Base-by-base conservation (phyloP, 2,113 vertebrate species). In the Bucco capensis region DNA sequence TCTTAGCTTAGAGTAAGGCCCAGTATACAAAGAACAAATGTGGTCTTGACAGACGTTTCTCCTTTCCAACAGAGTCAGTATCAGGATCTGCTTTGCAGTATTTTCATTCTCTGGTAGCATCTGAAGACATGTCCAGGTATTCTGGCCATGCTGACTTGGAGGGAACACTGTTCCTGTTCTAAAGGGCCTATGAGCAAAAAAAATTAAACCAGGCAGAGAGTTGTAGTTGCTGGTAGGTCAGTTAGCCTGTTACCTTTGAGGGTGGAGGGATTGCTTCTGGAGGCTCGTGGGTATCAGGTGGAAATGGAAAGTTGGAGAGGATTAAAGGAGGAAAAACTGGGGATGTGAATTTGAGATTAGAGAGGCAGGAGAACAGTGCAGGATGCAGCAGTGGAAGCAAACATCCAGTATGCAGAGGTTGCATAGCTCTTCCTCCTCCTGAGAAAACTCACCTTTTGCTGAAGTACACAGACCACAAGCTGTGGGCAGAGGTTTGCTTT, bases 1-100 rank as follows among this genome's bases (percentile, higher is more conserved):
- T 37, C 31, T 81, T 61, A 24, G 25, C 22, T 73, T 47, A 46
- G 23, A 19, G 31, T 44, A 31, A 38, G 61, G 51, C 56, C 19
- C 2, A 1, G 19, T 33, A 12, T 58, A 10, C 8, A 12, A 47
- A 25, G 33, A 19, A 13, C 0, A 0, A 67, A 23, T 38, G 10
- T 5, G 3, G 5, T 74, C 33, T n/a, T 47, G 17, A 61, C 3
- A 1, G 53, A 9, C 33, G 21, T 53, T 65, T 17, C 5, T 8
- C 15, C 23, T 65, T 86, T 73, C 51, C 15, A 31, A 0, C 22
- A 31, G 51, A 31, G 51, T 58, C 37, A 14, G 37, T 80, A 28
- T 51, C 24, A 14, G 27, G 23, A 6, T 91, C 21, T 82, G 1
- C n/a, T 78, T 85, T 78, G 65, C 14, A 66, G 42, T 53, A 8